Evolutionary conservation across 2,888 invertebrate genomes (phyloP), one percentile per base, ranked within the genome.

Genomic region (Syrista parreyssii): DNA sequence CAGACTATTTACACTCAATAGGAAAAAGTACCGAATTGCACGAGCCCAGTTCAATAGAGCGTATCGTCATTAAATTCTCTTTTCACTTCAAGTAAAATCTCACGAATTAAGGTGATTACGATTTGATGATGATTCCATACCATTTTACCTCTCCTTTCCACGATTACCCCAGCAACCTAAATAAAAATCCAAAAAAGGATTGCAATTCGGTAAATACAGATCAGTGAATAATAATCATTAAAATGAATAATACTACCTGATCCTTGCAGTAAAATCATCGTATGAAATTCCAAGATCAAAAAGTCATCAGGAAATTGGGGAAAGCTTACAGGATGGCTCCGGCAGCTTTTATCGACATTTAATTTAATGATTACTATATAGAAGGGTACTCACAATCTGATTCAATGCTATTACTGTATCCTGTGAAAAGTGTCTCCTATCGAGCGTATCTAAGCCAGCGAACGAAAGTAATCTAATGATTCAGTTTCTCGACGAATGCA

Each of bases 401-500:
- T 55, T 55, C 15, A 55, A 9, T 23, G 1, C 4, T 23, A 55
- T 55, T 55, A 55, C 23, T 23, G 15, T 55, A 55, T 55, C 55
- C 55, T 55, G 55, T 55, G 55, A 55, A 55, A 55, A 55, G 23
- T 55, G 9, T 55, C 23, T 55, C 23, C 55, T 55, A 55, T 55
- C 55, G 55, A 55, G 55, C 55, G 55, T 23, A 55, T 55, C 55
- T 55, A 23, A 55, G 23, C 55, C 55, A 55, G 55, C 15, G 55
- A 55, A 55, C 55, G 55, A 55, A 55, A 55, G 55, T 55, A 55
- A 55, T 55, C 55, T 23, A 55, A 55, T 55, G 55, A 55, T 55
- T 55, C 55, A 55, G 55, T 55, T 55, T 71, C 71, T 71, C 71
- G 15, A 31, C 71, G 71, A 71, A 71, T 71, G 71, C 71, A 71